phyloP scores from a whole-genome alignment of 1,140 invertebrate genomes.

The Anastatus disparis region DNA sequence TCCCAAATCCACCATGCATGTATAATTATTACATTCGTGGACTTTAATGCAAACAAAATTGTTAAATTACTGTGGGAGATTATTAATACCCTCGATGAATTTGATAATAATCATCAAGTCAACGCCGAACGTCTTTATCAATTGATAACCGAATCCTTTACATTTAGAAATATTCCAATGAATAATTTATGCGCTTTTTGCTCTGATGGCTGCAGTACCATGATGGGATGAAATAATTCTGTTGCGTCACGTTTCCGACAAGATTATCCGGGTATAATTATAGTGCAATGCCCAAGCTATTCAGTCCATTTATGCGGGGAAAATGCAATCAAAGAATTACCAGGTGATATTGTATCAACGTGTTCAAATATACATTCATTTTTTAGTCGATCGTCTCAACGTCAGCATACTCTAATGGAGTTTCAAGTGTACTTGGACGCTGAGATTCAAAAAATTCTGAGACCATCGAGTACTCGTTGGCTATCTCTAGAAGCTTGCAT shows the following conservation, averaged over 20 bases:
- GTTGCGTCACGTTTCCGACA: constrained; percentile 46
- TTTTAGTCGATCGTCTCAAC: not conserved
- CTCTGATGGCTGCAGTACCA: constrained; percentile 55
- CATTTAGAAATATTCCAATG: constrained; percentile 19
- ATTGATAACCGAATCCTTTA: not conserved
- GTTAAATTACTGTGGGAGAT: not conserved
- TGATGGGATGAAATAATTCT: constrained; percentile 57
- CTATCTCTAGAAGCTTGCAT: not conserved
- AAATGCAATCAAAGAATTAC: constrained; percentile 54
- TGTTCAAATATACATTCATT: not conserved
- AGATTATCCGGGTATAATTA: constrained; percentile 46
- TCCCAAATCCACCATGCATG: not conserved
- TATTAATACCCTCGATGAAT: not conserved
- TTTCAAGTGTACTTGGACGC: constrained; percentile 46
- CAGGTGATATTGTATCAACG: constrained; percentile 43
- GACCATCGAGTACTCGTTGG: constrained; percentile 44
- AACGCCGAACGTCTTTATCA: not conserved
- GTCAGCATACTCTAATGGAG: constrained; percentile 43
- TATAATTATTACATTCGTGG: constrained; percentile 35
- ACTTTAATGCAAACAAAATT: not conserved
- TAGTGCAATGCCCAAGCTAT: constrained; percentile 59
- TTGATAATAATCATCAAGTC: not conserved
- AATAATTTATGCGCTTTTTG: constrained; percentile 56
- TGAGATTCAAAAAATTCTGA: constrained; percentile 48
- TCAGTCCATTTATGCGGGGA: constrained; percentile 54